phyloP scores from a whole-genome alignment of 2,113 vertebrate genomes.

The Amphiprion percula region DNA sequence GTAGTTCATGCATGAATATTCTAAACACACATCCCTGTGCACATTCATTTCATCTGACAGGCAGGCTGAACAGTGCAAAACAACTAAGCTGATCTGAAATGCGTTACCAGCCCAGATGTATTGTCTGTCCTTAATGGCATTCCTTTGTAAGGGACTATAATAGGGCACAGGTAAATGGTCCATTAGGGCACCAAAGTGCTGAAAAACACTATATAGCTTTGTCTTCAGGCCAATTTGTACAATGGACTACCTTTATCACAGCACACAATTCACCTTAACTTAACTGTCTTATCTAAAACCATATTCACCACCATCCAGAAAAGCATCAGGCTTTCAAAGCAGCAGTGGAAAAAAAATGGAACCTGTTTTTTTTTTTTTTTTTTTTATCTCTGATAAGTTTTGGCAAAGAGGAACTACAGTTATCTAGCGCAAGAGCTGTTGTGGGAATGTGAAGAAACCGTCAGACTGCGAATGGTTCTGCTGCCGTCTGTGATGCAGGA shows the following conservation, averaged over 20 bases:
- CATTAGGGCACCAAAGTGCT: slow-evolving; percentile 45
- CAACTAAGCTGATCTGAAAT: slow-evolving; percentile 33
- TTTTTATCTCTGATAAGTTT: slow-evolving; percentile 11
- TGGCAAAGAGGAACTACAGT: not conserved
- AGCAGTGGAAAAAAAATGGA: not conserved
- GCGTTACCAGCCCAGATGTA: slow-evolving; percentile 8
- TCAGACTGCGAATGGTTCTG: not conserved
- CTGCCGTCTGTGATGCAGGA: slow-evolving; percentile 3
- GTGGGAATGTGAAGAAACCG: not conserved
- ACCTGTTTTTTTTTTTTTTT: too few relatives aligned
- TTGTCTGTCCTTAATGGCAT: slow-evolving; percentile 40
- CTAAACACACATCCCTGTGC: not conserved
- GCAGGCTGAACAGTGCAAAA: slow-evolving; percentile 2
- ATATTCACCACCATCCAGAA: not conserved
- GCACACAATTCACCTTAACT: slow-evolving; percentile 25
- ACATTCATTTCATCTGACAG: not conserved
- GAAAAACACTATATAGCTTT: slow-evolving; percentile 49
- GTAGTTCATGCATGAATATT: not conserved
- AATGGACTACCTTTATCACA: slow-evolving; percentile 34
- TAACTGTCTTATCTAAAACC: slow-evolving; percentile 2
- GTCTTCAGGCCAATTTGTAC: slow-evolving; percentile 35
- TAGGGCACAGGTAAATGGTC: slow-evolving; percentile 48
- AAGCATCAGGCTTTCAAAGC: not conserved
- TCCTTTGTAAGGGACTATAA: slow-evolving; percentile 38
- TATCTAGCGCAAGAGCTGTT: not conserved